phyloP scores from a whole-genome alignment of 2,888 invertebrate species.

The Catocala nupta region DNA sequence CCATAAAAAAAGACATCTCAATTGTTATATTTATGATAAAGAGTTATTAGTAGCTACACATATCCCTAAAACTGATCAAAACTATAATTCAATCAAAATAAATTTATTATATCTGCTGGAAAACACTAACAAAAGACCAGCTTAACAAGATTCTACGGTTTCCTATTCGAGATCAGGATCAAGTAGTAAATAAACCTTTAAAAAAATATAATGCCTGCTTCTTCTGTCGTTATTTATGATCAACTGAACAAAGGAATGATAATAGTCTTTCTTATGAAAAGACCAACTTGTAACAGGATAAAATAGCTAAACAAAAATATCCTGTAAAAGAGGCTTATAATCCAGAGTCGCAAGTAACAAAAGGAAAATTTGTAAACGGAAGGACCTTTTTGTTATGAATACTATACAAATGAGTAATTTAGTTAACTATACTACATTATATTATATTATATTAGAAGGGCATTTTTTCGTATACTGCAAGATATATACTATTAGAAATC shows the following conservation, averaged over 20 bases:
- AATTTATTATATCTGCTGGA: no score
- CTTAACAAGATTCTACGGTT: no score
- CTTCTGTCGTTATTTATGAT: background rate
- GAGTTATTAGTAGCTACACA: no score
- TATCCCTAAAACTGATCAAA: no score
- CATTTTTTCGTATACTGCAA: constrained; percentile 13
- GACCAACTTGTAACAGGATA: background rate
- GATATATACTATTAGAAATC: background rate
- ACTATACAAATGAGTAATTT: constrained; percentile 34
- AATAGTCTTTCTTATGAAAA: background rate
- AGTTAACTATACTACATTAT: constrained; percentile 22
- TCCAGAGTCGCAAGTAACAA: constrained; percentile 27
- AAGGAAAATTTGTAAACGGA: constrained; percentile 38
- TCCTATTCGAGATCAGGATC: no score
- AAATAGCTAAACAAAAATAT: constrained; percentile 9
- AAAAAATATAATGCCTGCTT: no score
- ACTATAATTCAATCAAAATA: no score
- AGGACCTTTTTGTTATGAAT: constrained; percentile 33
- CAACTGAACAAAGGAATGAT: background rate
- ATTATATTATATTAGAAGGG: background rate
- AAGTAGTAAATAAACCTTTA: no score
- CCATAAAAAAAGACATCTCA: no score
- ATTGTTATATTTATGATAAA: no score
- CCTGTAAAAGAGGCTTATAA: constrained; percentile 15
- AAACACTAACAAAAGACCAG: no score